Base-by-base conservation (phyloP, 2,797 vertebrate genomes). In the Centropyge bicolor region DNA sequence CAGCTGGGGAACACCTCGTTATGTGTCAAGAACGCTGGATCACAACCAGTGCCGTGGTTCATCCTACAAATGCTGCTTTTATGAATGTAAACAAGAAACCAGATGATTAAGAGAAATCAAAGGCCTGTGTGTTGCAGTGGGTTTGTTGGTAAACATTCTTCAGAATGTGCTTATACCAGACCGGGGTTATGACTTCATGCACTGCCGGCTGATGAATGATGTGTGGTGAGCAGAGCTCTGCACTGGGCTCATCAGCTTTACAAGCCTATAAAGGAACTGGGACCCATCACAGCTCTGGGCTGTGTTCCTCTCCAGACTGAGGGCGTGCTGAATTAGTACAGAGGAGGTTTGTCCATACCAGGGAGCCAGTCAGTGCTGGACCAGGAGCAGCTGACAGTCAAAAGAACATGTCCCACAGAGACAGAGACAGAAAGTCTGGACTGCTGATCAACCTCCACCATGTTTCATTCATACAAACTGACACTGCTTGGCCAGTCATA, bases 1-100 rank as follows among this genome's bases (percentile, higher is more conserved):
- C 89, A 82, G 85, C 90, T 86, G 91, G 91, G 85, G 84, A 93
- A 92, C 87, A 0, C 3, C 0, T 0, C 11, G 11, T 65, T 41
- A 3, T 45, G 20, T 19, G 3, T 13, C 8, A 9, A 16, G 4
- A 22, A 35, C 9, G 9, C 27, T 5, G 2, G 1, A 54, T 22
- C 5, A 66, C 12, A 41, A 11, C 19, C 56, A 35, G 6, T 27
- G 22, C 24, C 19, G 24, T 75, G 16, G 38, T 24, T 57, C 5
- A 24, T 13, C 51, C 35, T 11, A 31, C 0, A 0, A 35, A 12
- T 12, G 1, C 35, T 3, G 1, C 10, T 40, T n/a, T 41, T n/a
- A 22, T 19, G 20, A 20, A 56, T 13, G 8, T 19, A 19, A 36
- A 52, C 8, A 52, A 67, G 19, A 43, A 38, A 55, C 8, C 14